phyloP scores from a whole-genome alignment of 2,113 vertebrate species.

The Leucopternis melanops region DNA sequence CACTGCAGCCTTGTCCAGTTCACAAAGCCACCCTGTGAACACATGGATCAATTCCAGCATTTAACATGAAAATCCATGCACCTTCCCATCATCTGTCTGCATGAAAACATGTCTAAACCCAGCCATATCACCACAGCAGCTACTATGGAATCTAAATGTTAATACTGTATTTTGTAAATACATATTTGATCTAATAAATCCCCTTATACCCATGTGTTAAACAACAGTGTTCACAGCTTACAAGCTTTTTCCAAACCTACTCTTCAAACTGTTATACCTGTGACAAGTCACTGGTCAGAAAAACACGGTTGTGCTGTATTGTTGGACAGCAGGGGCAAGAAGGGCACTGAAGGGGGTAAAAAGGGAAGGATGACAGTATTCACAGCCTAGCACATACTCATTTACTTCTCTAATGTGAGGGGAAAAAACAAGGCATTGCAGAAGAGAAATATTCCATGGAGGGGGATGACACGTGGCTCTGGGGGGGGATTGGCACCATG shows the following conservation, averaged over 20 bases:
- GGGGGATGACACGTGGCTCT: too few relatives aligned
- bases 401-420: not conserved
- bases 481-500: too few relatives aligned
- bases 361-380: not conserved
- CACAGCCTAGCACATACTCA: not conserved
- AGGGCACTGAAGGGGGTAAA: not conserved
- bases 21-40: not conserved
- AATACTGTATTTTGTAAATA: not conserved
- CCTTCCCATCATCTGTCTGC: not conserved
- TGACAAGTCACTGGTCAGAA: not conserved
- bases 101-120: not conserved
- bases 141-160: not conserved
- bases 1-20: not conserved
- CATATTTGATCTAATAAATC: not conserved
- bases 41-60: not conserved
- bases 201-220: not conserved
- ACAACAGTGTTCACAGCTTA: not conserved
- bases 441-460: not conserved
- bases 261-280: not conserved
- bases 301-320: rapidly evolving
- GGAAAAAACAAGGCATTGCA: not conserved
- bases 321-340: not conserved
- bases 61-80: not conserved
- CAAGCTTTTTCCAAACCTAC: not conserved
- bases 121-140: not conserved